Evolutionary conservation across 2,797 vertebrate species (phyloP).

Genomic region (Rhinoraja longicauda): DNA sequence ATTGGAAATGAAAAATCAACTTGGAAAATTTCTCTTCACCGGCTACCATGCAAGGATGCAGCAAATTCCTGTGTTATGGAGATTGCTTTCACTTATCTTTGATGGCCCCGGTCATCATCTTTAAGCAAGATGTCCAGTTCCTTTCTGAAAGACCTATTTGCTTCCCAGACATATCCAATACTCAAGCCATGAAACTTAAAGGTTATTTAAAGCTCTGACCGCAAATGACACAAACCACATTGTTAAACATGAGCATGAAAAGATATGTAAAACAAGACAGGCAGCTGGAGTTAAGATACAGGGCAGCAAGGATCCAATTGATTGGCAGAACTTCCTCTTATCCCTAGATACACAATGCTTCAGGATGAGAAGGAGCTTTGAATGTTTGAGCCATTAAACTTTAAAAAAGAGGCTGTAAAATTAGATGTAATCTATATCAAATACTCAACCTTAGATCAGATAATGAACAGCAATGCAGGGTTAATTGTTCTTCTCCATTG

Average conservation of each 20-base stretch:
- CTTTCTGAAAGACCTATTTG: background rate
- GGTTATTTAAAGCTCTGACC: background rate
- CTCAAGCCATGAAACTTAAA: background rate
- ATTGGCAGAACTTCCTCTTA: background rate
- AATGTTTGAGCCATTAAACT: background rate
- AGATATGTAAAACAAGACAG: background rate
- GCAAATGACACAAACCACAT: background rate
- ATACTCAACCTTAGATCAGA: background rate
- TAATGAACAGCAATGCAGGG: background rate
- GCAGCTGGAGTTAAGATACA: background rate
- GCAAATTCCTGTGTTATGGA: background rate
- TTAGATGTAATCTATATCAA: background rate
- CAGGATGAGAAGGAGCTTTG: background rate
- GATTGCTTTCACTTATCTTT: background rate
- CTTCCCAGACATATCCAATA: background rate
- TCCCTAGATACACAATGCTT: background rate
- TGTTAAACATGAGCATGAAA: background rate
- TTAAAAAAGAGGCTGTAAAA: background rate
- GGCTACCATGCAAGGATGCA: background rate
- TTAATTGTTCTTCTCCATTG: background rate
- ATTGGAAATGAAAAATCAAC: background rate
- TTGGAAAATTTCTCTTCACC: background rate
- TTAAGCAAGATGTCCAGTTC: background rate
- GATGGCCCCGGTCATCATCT: background rate
- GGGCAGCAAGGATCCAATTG: background rate